Evolutionary conservation across 2,797 vertebrate genomes (phyloP).

Genomic region (Silurus lanzhouensis): DNA sequence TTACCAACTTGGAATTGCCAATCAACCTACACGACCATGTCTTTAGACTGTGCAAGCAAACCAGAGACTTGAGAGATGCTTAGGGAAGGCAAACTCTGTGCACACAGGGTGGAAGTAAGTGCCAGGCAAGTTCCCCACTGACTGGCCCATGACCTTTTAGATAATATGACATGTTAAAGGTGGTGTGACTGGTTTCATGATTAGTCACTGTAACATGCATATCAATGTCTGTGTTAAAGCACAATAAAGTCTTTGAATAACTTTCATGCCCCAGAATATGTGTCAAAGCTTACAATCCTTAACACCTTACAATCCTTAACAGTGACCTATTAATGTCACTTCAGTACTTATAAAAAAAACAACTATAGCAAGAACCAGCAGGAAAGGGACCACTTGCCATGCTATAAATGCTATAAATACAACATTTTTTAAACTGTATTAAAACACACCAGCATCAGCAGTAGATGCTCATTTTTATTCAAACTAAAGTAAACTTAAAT

Average conservation of each 20-base stretch:
- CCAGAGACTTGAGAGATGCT: too few relatives aligned
- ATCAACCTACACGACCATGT: too few relatives aligned
- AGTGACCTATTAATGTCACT: too few relatives aligned
- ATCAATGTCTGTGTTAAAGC: neutral
- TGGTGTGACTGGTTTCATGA: neutral
- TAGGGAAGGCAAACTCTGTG: too few relatives aligned
- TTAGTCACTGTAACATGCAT: neutral
- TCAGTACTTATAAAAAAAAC: neutral
- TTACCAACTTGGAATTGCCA: too few relatives aligned
- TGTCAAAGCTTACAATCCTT: neutral
- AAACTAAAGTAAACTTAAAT: neutral
- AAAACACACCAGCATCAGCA: neutral
- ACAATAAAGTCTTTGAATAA: neutral
- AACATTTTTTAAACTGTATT: neutral
- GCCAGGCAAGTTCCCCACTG: too few relatives aligned
- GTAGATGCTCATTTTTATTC: conserved; percentile 2
- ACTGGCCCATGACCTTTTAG: neutral
- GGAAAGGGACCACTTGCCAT: neutral
- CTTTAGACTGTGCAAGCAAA: too few relatives aligned
- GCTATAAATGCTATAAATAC: neutral
- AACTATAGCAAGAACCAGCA: neutral
- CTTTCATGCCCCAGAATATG: neutral
- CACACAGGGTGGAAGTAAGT: too few relatives aligned
- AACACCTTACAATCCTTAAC: neutral
- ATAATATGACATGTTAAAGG: neutral